These are phyloP conservation scores for Meiosimyza decipiens DNA, from an alignment of 2,888 invertebrate genomes.

Conservation along the genomic window DNA sequence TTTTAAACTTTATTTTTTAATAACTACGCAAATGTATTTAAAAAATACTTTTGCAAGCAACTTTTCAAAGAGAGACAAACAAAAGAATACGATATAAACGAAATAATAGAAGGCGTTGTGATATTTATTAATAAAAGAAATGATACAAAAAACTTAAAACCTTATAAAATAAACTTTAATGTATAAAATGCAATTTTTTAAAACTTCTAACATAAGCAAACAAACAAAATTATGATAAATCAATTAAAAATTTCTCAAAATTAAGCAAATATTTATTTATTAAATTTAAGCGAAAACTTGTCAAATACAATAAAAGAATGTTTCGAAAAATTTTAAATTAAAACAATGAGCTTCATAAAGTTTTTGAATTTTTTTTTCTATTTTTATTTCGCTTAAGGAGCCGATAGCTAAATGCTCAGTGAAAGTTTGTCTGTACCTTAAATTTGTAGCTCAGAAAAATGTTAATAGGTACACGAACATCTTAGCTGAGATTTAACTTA, in stretches of 20 bases:
- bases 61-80: slow-evolving; percentile 28
- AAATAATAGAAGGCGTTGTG: slow-evolving; percentile 65
- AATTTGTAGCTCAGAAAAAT: too few relatives aligned
- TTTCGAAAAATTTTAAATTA: background rate
- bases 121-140: slow-evolving; percentile 64
- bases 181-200: slow-evolving; percentile 41
- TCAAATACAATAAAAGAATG: background rate
- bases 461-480: too few relatives aligned
- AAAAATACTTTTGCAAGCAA: slow-evolving; percentile 29
- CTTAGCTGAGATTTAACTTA: too few relatives aligned
- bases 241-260: slow-evolving; percentile 35
- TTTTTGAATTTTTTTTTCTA: background rate
- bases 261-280: slow-evolving; percentile 38
- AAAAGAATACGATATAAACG: slow-evolving; percentile 39
- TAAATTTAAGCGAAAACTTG: slow-evolving; percentile 37
- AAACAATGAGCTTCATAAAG: slow-evolving; percentile 1
- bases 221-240: slow-evolving; percentile 27
- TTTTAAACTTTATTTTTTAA: slow-evolving; percentile 15
- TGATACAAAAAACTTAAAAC: slow-evolving; percentile 39
- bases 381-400: too few relatives aligned
- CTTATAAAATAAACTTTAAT: slow-evolving; percentile 40
- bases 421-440: too few relatives aligned
- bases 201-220: slow-evolving; percentile 30
- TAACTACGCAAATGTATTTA: slow-evolving; percentile 21
- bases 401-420: too few relatives aligned